Evolutionary conservation across 1,140 invertebrate species (phyloP).

Genomic region (Aphelenchoides avenae): DNA sequence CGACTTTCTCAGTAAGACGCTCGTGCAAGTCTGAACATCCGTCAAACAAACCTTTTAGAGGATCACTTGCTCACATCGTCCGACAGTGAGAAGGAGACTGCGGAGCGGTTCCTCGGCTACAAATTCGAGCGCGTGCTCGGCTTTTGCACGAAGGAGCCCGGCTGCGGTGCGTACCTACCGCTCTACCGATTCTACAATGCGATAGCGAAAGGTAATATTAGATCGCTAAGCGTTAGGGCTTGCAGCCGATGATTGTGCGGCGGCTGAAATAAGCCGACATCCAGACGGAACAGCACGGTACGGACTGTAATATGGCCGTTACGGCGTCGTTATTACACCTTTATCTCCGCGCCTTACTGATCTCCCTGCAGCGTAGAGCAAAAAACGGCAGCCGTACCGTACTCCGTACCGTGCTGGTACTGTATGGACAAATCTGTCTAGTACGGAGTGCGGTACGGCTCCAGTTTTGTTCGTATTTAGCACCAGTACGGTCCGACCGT

Average conservation of each 20-base stretch:
- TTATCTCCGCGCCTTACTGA: no score
- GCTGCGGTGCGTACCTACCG: conserved; percentile 51
- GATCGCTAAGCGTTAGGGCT: no score
- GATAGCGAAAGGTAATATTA: conserved; percentile 45
- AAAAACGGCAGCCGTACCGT: background rate
- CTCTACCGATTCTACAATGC: conserved; percentile 51
- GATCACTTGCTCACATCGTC: conserved; percentile 46
- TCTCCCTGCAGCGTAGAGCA: background rate
- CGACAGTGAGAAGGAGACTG: conserved; percentile 42
- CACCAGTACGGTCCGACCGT: no score
- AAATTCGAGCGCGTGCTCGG: conserved; percentile 43
- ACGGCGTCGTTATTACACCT: no score
- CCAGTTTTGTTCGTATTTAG: no score
- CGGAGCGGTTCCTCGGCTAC: conserved; percentile 43
- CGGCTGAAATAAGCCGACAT: no score
- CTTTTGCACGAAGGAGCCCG: conserved; percentile 50
- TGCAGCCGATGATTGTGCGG: no score
- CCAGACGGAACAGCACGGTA: no score
- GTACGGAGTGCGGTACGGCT: no score
- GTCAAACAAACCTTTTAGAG: conserved; percentile 28
- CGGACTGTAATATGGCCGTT: no score
- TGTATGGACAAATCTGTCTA: no score
- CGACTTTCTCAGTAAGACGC: conserved; percentile 37
- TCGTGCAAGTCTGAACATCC: conserved; percentile 1
- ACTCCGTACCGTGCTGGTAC: no score